These are phyloP conservation scores for Hemichromis elongatus DNA, from an alignment of 2,113 vertebrate genomes.

Conservation along the genomic window DNA sequence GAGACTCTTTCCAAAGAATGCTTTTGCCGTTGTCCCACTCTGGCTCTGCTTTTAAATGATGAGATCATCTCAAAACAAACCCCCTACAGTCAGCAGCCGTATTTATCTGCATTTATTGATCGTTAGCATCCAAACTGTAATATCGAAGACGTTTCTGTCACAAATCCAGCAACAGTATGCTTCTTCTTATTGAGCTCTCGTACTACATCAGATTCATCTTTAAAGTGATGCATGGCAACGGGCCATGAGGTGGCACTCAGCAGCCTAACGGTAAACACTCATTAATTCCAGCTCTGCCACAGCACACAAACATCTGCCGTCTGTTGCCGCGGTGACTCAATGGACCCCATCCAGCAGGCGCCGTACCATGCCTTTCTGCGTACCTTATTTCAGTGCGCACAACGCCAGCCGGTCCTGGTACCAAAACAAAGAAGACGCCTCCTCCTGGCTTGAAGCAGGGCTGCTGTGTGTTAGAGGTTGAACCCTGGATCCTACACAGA, in stretches of 20 bases:
- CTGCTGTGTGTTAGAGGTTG: not conserved
- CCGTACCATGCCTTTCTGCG: not conserved
- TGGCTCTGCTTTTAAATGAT: not conserved
- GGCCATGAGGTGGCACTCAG: slow-evolving; percentile 19
- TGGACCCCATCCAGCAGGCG: not conserved
- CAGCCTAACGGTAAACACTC: slow-evolving; percentile 43
- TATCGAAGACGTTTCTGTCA: not conserved
- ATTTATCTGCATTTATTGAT: not conserved
- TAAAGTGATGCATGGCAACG: not conserved
- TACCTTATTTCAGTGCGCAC: not conserved
- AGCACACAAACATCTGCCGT: slow-evolving; percentile 32
- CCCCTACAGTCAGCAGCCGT: not conserved
- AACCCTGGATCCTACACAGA: not conserved
- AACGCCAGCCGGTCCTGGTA: not conserved
- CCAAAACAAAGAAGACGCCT: not conserved
- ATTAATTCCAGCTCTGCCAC: slow-evolving; percentile 44
- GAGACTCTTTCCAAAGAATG: not conserved
- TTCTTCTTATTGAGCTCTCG: not conserved
- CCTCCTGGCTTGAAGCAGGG: not conserved
- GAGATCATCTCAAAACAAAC: not conserved
- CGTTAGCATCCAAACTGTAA: not conserved
- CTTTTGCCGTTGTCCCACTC: not conserved
- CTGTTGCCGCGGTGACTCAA: not conserved
- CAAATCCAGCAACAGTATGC: accelerated
- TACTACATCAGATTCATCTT: not conserved